A percentile compares a stretch with the other conserved stretches of the same genome.
Conservation (phyloP, 2,888 invertebrate genomes). For the Leptarthrus brevirostris region DNA sequence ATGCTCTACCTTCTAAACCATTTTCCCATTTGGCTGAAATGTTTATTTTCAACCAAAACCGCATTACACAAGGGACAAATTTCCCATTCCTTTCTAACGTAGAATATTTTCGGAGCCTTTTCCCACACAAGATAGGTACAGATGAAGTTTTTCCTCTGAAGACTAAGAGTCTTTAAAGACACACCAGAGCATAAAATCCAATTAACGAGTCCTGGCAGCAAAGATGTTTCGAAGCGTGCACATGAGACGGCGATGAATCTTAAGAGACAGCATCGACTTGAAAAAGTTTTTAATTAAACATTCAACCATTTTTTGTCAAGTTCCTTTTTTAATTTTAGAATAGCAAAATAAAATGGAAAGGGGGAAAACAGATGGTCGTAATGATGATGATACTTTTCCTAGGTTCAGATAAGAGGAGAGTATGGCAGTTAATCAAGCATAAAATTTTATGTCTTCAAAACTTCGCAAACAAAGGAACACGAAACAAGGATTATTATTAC, state of each 20-base stretch:
- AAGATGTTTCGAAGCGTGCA: conserved; percentile 25
- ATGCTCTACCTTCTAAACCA: too few relatives aligned
- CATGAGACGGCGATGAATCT: conserved; percentile 39
- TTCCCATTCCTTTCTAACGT: neutral
- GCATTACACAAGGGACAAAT: neutral
- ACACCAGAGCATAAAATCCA: conserved; percentile 37
- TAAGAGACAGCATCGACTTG: conserved; percentile 31
- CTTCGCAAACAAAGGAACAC: too few relatives aligned
- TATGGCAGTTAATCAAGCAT: too few relatives aligned
- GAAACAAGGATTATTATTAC: too few relatives aligned
- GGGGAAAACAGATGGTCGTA: conserved; percentile 16
- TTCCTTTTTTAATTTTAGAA: too few relatives aligned
- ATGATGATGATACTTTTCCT: conserved; percentile 17
- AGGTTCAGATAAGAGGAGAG: too few relatives aligned
- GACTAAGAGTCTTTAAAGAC: neutral
- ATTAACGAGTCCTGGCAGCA: neutral
- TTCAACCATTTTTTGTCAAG: conserved; percentile 4
- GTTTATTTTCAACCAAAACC: conserved; percentile 1
- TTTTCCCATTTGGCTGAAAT: too few relatives aligned
- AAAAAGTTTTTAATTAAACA: conserved; percentile 41
- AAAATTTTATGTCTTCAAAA: too few relatives aligned
- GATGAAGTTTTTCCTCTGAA: neutral
- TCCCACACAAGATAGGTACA: neutral
- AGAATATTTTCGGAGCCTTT: neutral
- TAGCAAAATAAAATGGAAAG: neutral